Evolutionary conservation across 64 coral and sea anemone genomes (phyloP), one percentile per base, ranked within the genome.

Genomic region (Hydrozoanthus tunicans): DNA sequence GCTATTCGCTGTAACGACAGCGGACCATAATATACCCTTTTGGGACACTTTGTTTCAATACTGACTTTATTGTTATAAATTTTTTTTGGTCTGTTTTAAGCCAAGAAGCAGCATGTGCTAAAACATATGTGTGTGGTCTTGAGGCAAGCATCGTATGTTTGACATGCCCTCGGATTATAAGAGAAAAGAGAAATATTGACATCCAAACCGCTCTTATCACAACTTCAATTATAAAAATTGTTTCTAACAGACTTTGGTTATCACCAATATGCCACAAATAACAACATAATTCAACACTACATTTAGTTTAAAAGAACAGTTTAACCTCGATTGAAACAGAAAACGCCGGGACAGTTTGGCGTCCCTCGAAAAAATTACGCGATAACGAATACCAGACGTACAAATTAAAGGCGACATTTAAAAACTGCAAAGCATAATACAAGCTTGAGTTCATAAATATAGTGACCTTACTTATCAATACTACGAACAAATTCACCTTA

Each of bases 251-350:
- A 86, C 54, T 86, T 72, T 11, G 53, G 54, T 74, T 75, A 88
- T 60, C 68, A 86, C 23, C 56, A 59, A 82, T 88, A 74, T 86
- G 23, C 83, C 83, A 86, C 56, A 72, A 86, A 86, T 73, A 73
- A 86, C 67, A 73, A 73, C 56, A 74, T 43, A 74, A 86, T 73
- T 64, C 13, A 82, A 82, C 63, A 27, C 59, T 51, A 82, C 64
- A 24, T 15, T 59, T 43, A 27, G 53, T 74, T 55, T 73, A 73
- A 88, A 88, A 73, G 59, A 51, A 67, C 68, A 73, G 84, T 88
- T 88, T 88, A 88, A 88, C 68, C 84, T 86, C 84, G 74, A 73
- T 72, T 59, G 52, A 55, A 72, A 58, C 78, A 51, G 63, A 88
- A 88, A 73, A 26, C 54, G 24, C 56, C 56, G 17, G 25, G 6